Percentiles rank a stretch among this genome's conserved stretches.
Conservation (phyloP, 2,888 invertebrate genomes). For the Cheilosia soror region DNA sequence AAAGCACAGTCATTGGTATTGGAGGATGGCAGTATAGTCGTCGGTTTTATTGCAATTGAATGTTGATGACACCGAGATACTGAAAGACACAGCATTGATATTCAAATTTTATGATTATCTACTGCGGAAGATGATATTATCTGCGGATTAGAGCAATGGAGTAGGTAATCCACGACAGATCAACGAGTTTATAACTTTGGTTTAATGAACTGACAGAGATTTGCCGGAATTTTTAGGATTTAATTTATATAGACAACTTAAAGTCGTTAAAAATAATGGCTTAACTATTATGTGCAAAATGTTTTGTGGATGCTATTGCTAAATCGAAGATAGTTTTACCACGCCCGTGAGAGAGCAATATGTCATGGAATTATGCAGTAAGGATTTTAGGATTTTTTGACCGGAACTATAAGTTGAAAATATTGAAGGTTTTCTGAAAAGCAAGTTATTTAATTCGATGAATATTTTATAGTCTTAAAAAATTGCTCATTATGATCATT, state of each 20-base stretch:
- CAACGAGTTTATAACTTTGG: constrained; percentile 12
- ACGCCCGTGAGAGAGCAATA: too few relatives aligned
- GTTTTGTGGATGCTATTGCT: too few relatives aligned
- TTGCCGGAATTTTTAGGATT: neutral
- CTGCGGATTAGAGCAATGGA: constrained; percentile 36
- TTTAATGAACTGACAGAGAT: constrained; percentile 11
- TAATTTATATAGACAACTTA: neutral
- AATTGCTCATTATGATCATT: too few relatives aligned
- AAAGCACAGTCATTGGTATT: constrained; percentile 47
- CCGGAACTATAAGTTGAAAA: too few relatives aligned
- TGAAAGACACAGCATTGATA: constrained; percentile 13
- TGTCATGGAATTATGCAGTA: too few relatives aligned
- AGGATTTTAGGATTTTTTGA: too few relatives aligned
- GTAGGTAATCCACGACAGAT: constrained; percentile 23
- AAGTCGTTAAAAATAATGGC: too few relatives aligned
- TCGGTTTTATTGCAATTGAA: constrained; percentile 49
- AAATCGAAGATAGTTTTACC: too few relatives aligned
- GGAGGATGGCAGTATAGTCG: neutral
- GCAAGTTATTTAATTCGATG: too few relatives aligned
- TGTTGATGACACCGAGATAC: constrained; percentile 28
- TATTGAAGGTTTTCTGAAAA: too few relatives aligned
- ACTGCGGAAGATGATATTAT: constrained; percentile 26
- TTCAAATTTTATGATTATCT: constrained; percentile 59
- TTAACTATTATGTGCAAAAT: too few relatives aligned
- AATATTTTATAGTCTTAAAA: too few relatives aligned